A percentile compares a stretch with the other conserved stretches of the same genome.
These are phyloP conservation scores for Aegithalos caudatus DNA, from an alignment of 2,113 vertebrate genomes.

Conservation along the genomic window DNA sequence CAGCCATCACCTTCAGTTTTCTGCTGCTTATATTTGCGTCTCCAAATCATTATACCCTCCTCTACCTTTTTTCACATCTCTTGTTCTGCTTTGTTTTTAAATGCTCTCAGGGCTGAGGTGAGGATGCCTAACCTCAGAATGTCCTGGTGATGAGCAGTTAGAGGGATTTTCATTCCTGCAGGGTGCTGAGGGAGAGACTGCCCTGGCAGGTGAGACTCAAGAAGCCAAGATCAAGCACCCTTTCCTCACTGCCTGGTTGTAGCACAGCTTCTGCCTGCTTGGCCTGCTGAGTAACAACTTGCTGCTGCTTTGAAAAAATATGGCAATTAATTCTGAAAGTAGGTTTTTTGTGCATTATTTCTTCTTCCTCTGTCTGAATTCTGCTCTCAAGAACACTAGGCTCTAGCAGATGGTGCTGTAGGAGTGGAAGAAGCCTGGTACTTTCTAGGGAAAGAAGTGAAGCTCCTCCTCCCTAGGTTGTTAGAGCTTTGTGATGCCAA, in stretches of 20 bases:
- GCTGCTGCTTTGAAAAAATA: not conserved
- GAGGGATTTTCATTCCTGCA: not conserved
- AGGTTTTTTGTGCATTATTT: not conserved
- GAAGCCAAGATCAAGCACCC: rapidly evolving
- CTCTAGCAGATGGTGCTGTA: constrained; percentile 3
- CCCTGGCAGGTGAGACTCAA: not conserved
- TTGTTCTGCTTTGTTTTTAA: not conserved
- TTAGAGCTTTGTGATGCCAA: no score
- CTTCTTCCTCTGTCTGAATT: not conserved
- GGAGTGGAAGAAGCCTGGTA: not conserved
- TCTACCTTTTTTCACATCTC: not conserved
- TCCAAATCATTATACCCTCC: not conserved
- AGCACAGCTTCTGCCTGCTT: not conserved
- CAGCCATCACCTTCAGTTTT: not conserved
- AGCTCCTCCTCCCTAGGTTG: not conserved
- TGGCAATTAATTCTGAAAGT: not conserved
- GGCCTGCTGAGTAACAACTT: not conserved
- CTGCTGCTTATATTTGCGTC: not conserved
- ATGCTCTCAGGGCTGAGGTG: not conserved
- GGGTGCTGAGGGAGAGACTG: not conserved
- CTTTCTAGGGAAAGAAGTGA: not conserved
- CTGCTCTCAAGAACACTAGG: not conserved
- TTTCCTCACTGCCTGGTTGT: not conserved
- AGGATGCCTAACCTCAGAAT: not conserved
- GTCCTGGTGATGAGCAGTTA: not conserved